Evolutionary conservation across 2,113 vertebrate genomes (phyloP).

Genomic region (Bubalus kerabau): DNA sequence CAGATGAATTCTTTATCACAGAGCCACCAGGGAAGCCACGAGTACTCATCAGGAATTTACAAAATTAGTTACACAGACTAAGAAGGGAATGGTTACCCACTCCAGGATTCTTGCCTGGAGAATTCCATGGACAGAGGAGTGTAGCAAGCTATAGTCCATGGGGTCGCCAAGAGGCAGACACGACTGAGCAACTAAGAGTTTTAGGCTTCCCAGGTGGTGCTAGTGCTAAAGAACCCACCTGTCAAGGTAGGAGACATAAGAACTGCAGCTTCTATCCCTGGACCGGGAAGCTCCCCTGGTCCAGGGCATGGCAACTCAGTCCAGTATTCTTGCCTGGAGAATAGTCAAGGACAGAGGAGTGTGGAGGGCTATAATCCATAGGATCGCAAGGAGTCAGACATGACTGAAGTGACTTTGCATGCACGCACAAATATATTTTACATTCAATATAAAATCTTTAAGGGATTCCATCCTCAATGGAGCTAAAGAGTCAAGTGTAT

Average conservation of each 20-base stretch:
- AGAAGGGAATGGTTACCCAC: not conserved
- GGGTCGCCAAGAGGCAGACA: not conserved
- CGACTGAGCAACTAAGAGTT: not conserved
- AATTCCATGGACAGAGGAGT: not conserved
- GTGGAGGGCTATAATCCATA: not conserved
- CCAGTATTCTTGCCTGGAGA: not conserved
- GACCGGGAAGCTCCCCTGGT: fast-evolving
- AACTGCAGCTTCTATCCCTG: not conserved
- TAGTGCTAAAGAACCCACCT: not conserved
- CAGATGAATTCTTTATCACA: not conserved
- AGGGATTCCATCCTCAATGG: not conserved
- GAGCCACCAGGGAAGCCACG: not conserved
- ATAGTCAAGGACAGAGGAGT: not conserved
- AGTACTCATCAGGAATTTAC: not conserved
- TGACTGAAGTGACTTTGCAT: not conserved
- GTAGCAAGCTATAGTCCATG: not conserved
- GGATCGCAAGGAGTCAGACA: not conserved
- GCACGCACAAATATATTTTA: not conserved
- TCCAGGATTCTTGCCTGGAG: not conserved
- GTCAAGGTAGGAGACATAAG: not conserved
- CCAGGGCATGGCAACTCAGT: not conserved
- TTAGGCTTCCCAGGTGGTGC: not conserved
- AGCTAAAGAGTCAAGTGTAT: not conserved
- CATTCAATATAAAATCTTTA: not conserved
- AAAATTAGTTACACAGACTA: not conserved